Evolutionary conservation across 2,888 invertebrate species (phyloP), one percentile per base, ranked within the genome.

Genomic region (Notodonta dromedarius): DNA sequence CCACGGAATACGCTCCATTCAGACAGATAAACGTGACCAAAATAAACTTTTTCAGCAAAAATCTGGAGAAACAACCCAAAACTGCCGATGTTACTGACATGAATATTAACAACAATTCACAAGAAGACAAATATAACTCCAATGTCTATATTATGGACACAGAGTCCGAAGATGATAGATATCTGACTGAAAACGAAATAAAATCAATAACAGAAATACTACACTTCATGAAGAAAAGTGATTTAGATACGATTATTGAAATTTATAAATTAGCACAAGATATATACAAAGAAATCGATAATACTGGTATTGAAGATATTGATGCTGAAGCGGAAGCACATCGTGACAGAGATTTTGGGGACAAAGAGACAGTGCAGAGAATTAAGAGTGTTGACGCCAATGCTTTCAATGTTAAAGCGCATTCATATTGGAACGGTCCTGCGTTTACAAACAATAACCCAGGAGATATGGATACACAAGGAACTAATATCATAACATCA

Each of bases 231-330:
- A 93, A 88, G 59, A 92, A 87, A 67, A 91, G 90, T 63, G 93
- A 93, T 64, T 75, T 93, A 58, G 89, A 93, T 76, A 87, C 92
- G 7, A 84, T 93, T 12, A 71, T 92, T 42, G 93, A 93, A 65
- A 84, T 93, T 61, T 93, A 93, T 57, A 89, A 87, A 60, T 71
- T 93, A 69, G 92, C 91, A 2, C 87, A 92, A 81, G 90, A 93
- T 58, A 86, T 93, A 66, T 90, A 89, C 57, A 88, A 85, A 58
- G 91, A 92, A 75, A 79, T 90, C 57, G 88, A 90, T 57, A 83
- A 73, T 58, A 57, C 56, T 9, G 77, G 67, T 5, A 73, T 73
- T 2, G 79, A 84, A 8, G 68, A 67, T 16, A 48, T 73, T 2
- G 32, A 74, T 8, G 68, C 80, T 57, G 80, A 84, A 58, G 63